Base-by-base conservation (phyloP, 2,888 invertebrate genomes). In the Suillia variegata region DNA sequence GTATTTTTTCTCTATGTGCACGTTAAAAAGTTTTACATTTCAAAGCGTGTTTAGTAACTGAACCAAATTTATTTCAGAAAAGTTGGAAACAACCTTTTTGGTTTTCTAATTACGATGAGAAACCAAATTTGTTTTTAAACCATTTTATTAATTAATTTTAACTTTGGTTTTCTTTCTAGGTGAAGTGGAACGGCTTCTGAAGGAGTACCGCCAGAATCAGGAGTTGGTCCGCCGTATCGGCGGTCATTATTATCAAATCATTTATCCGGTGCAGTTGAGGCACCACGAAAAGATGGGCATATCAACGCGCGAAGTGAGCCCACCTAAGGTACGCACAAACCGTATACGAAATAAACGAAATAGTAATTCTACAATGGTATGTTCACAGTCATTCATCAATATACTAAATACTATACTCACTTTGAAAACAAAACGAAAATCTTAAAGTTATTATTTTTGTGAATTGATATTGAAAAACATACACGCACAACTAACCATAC, bases 251-350 rank as follows among this genome's bases (percentile, higher is more conserved):
- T 95, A 94, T 85, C 94, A 95, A 85, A 94, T 95, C 84, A 94
- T 95, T 77, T 95, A 94, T 85, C 95, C 95, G 69, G 94, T 94
- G 73, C 95, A 95, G 86, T 85, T 94, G 83, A 89, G 94, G 66
- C 94, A 95, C 84, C 94, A 95, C 88, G 93, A 94, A 85, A 94
- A 94, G 85, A 92, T 95, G 92, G 95, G 94, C 84, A 94, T 95
- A 83, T 94, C 94, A 74, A 95, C 95, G 72, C 87, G 95, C 83
- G 94, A 94, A 86, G 90, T 92, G 84, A 91, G 90, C 85, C 88
- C 89, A 81, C 88, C 90, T 82, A 93, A 93, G 92, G 93, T 93
- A 85, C 86, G 87, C 81, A n/a, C n/a, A n/a, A 84, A 84, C 81
- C 83, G 81, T 71, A 67, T 71, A 70, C 76, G 76, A 75, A 74